A percentile compares a stretch with the other conserved stretches of the same genome.
phyloP scores from a whole-genome alignment of 2,797 vertebrate genomes.

The Sciurus vulgaris region DNA sequence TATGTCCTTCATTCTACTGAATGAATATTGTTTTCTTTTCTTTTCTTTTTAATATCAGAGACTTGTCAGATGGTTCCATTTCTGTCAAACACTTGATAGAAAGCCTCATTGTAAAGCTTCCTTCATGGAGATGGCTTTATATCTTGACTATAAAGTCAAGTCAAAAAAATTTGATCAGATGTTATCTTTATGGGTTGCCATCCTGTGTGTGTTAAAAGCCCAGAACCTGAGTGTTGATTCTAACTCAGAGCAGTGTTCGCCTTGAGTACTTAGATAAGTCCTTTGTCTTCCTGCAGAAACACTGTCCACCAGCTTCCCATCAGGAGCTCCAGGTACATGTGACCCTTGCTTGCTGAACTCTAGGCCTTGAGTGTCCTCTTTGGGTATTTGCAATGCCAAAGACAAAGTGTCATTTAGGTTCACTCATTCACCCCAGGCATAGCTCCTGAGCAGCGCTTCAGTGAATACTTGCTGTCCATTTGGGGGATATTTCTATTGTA shows the following conservation, averaged over 20 bases:
- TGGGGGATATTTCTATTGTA: background rate
- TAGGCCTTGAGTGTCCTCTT: background rate
- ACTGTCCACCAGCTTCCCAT: background rate
- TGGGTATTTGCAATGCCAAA: background rate
- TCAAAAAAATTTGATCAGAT: conserved; percentile 51
- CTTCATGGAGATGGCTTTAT: conserved; percentile 56
- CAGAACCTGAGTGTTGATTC: background rate
- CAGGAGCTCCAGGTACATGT: background rate
- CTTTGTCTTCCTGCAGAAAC: background rate
- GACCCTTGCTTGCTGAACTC: rapidly evolving
- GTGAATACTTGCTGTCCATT: background rate
- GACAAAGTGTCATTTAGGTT: background rate
- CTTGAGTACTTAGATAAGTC: background rate
- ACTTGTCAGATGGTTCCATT: conserved; percentile 45
- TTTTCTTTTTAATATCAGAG: conserved; percentile 40
- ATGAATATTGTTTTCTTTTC: conserved; percentile 1
- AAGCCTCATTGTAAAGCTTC: conserved; percentile 52
- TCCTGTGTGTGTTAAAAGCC: conserved; percentile 16
- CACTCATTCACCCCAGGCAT: background rate
- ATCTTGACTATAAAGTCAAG: conserved; percentile 65
- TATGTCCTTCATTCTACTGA: background rate
- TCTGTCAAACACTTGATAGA: conserved; percentile 50
- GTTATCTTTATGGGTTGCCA: conserved; percentile 23
- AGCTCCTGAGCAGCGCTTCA: background rate
- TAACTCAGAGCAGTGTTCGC: background rate